Base-by-base conservation (phyloP, 2,113 vertebrate species). In the Scomber scombrus region DNA sequence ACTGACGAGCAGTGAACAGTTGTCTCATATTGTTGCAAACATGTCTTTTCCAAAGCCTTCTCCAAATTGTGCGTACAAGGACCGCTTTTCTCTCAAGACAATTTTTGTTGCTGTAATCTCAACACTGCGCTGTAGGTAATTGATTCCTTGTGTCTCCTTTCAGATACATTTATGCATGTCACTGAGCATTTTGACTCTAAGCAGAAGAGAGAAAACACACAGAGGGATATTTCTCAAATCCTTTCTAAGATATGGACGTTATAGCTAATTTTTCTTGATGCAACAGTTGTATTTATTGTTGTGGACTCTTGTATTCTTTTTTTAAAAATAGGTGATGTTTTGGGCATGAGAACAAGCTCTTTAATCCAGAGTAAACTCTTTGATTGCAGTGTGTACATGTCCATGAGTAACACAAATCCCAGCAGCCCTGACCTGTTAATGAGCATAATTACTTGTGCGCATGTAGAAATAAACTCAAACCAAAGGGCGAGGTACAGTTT, bases 381-480 rank as follows among this genome's bases (percentile, higher is more conserved):
- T 89, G 80, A 85, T 75, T 91, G 63, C 78, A 68, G 1, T 64
- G 65, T 62, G 45, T 70, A 55, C 18, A 61, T 57, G 46, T 61
- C 62, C 67, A 54, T 31, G 46, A 54, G 69, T 56, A 18, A 55
- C 40, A 51, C 34, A 74, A 66, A 75, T 70, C 52, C 45, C 69
- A 58, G 70, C 65, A 66, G 72, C 75, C 46, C 55, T 54, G 51
- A 64, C 68, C 50, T 2, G n/a, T 43, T 83, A 81, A 88, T 75
- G 49, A 84, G 19, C 31, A 3, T 62, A 75, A 80, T 87, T 84
- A 68, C 50, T 62, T 67, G 64, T 50, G 23, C 14, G 29, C 50
- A 64, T 69, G 55, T 8, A 18, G 58, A 78, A 63, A 80, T 55
- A 65, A 83, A 82, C 66, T 55, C 9, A 2, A 31, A 61, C 29